Evolutionary conservation across 2,113 vertebrate genomes (phyloP).

Genomic region (Ameiurus melas): DNA sequence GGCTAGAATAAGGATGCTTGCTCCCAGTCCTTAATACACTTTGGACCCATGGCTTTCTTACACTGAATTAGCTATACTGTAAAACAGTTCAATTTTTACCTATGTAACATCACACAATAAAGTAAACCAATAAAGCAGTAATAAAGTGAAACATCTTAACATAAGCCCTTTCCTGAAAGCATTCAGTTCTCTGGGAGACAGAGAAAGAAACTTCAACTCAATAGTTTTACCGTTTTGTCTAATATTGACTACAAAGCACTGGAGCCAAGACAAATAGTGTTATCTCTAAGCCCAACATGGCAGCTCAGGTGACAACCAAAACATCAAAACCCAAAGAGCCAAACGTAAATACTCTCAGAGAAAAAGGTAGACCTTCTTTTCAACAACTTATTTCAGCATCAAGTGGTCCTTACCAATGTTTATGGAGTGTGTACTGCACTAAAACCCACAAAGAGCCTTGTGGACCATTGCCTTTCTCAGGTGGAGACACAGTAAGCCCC

Average conservation of each 20-base stretch:
- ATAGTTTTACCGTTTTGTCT: slow-evolving; percentile 22
- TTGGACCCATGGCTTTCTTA: slow-evolving; percentile 32
- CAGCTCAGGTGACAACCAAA: slow-evolving; percentile 54
- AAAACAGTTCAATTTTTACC: neutral
- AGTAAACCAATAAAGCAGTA: slow-evolving; percentile 32
- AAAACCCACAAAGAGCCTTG: slow-evolving; percentile 20
- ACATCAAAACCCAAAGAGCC: slow-evolving; percentile 35
- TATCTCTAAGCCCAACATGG: slow-evolving; percentile 56
- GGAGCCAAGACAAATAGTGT: slow-evolving; percentile 51
- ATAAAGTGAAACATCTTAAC: slow-evolving; percentile 17
- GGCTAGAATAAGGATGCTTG: slow-evolving; percentile 40
- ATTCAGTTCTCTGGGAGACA: slow-evolving; percentile 8
- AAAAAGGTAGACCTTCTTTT: slow-evolving; percentile 35
- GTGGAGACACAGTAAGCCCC: slow-evolving; percentile 5
- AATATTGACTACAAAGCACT: slow-evolving; percentile 36
- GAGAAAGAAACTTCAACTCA: slow-evolving; percentile 5
- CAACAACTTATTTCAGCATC: slow-evolving; percentile 32
- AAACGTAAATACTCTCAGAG: slow-evolving; percentile 31
- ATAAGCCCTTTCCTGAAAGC: slow-evolving; percentile 27
- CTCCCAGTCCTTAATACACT: slow-evolving; percentile 31
- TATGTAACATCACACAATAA: slow-evolving; percentile 15
- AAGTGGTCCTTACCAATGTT: slow-evolving; percentile 26
- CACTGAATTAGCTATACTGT: slow-evolving; percentile 28
- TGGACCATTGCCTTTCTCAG: slow-evolving; percentile 19
- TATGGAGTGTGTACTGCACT: slow-evolving; percentile 21